Percentiles rank a stretch among this genome's conserved stretches.
These are phyloP conservation scores for Exephanes ischioxanthus DNA, from an alignment of 2,888 invertebrate species.

Conservation along the genomic window DNA sequence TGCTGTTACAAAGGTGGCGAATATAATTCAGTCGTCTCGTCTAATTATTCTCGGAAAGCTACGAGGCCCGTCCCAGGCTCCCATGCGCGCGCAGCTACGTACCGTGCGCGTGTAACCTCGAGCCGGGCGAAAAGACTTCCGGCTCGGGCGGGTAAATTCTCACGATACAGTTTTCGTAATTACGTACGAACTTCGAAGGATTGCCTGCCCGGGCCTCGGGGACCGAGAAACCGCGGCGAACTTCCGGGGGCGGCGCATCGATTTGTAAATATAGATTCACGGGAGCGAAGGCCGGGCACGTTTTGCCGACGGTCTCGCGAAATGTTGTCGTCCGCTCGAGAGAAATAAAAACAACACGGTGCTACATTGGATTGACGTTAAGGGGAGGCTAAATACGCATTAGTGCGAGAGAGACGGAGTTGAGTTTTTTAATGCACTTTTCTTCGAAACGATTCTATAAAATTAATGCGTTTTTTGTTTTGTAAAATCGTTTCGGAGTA, in stretches of 20 bases:
- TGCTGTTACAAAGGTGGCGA: constrained; percentile 51
- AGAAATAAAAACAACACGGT: no score
- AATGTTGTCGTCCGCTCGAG: no score
- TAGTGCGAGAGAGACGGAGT: no score
- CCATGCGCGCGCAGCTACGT: constrained; percentile 18
- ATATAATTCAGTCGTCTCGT: constrained; percentile 57
- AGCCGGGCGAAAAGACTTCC: constrained; percentile 52
- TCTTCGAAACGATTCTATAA: no score
- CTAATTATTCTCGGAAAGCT: constrained; percentile 63
- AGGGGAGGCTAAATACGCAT: no score
- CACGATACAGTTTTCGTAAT: constrained; percentile 63
- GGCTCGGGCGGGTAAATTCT: constrained; percentile 54
- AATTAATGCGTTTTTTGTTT: no score
- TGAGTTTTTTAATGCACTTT: no score
- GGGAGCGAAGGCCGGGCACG: background rate
- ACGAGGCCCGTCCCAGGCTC: constrained; percentile 47
- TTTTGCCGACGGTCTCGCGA: no score
- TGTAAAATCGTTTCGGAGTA: no score
- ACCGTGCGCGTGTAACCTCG: constrained; percentile 18
- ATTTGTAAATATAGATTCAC: background rate
- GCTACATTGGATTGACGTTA: no score
- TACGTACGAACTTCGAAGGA: constrained; percentile 46
- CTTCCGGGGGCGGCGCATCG: background rate
- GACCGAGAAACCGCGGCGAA: background rate
- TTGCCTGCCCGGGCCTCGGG: background rate